These are phyloP conservation scores for Sebastes itinus DNA, from an alignment of 2,797 vertebrate genomes.

Conservation along the genomic window DNA sequence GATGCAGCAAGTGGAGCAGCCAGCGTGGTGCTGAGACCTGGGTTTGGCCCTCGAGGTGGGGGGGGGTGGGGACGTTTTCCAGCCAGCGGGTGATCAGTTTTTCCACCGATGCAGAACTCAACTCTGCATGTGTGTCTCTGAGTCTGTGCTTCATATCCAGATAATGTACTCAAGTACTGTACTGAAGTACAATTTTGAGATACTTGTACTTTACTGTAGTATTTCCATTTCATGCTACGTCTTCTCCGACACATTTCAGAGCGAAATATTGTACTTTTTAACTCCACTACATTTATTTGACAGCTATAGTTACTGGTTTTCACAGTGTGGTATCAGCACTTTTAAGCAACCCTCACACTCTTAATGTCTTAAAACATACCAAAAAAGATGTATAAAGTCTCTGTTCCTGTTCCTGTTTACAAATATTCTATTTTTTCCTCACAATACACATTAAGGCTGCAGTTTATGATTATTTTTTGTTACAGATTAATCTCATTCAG, in stretches of 20 bases:
- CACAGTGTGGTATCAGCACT: too few relatives aligned
- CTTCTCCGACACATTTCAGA: not conserved
- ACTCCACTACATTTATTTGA: too few relatives aligned
- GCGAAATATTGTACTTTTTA: not conserved
- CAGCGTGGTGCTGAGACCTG: constrained; percentile 49
- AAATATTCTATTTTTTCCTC: not conserved
- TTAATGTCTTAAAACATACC: not conserved
- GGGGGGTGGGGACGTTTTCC: constrained; percentile 48
- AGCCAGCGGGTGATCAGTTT: constrained; percentile 66
- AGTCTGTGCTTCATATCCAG: not conserved
- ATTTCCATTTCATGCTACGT: not conserved
- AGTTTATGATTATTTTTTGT: not conserved
- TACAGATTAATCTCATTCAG: not conserved
- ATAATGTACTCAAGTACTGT: not conserved
- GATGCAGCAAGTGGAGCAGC: constrained; percentile 51
- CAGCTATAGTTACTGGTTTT: too few relatives aligned
- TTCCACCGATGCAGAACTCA: constrained; percentile 71
- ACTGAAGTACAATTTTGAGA: not conserved
- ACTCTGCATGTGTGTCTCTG: constrained; percentile 15
- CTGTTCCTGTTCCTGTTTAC: too few relatives aligned
- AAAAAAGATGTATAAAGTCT: not conserved
- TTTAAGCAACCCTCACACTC: too few relatives aligned
- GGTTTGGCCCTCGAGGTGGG: constrained; percentile 60
- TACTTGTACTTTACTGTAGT: not conserved
- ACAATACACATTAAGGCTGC: not conserved